These are phyloP conservation scores for Manis pentadactyla DNA, from an alignment of 2,797 vertebrate species.

Conservation along the genomic window DNA sequence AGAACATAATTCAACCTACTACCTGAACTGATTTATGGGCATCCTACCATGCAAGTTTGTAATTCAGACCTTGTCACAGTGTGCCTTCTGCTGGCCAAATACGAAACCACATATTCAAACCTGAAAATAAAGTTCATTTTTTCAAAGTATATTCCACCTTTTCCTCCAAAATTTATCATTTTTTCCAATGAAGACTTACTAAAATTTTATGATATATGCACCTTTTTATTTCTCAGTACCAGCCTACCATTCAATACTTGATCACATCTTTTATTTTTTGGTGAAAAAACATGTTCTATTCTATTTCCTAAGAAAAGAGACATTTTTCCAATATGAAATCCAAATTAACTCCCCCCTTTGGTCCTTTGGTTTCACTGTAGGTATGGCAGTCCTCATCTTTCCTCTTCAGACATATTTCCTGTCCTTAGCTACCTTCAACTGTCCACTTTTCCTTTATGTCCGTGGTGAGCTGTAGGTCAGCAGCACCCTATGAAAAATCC, in stretches of 20 bases:
- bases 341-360: neutral
- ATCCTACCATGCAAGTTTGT: neutral
- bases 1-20: slow-evolving; percentile 76
- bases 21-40: slow-evolving; percentile 70
- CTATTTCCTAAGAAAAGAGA: neutral
- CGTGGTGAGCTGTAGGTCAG: neutral
- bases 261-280: neutral
- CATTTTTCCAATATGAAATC: neutral
- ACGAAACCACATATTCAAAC: slow-evolving; percentile 14
- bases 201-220: neutral
- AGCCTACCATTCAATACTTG: neutral
- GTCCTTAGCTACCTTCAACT: neutral
- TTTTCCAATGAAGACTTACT: neutral
- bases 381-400: neutral
- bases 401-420: neutral
- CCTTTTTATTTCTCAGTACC: neutral
- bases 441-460: neutral
- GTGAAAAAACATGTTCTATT: neutral
- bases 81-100: slow-evolving; percentile 52
- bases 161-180: neutral
- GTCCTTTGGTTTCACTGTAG: neutral
- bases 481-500: slow-evolving; percentile 40
- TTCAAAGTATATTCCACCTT: neutral
- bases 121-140: neutral
- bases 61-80: neutral